Percentiles rank a stretch among this genome's conserved stretches.
These are phyloP conservation scores for Caenorhabditis zanzibari DNA, from an alignment of 2,888 invertebrate species.

Conservation along the genomic window DNA sequence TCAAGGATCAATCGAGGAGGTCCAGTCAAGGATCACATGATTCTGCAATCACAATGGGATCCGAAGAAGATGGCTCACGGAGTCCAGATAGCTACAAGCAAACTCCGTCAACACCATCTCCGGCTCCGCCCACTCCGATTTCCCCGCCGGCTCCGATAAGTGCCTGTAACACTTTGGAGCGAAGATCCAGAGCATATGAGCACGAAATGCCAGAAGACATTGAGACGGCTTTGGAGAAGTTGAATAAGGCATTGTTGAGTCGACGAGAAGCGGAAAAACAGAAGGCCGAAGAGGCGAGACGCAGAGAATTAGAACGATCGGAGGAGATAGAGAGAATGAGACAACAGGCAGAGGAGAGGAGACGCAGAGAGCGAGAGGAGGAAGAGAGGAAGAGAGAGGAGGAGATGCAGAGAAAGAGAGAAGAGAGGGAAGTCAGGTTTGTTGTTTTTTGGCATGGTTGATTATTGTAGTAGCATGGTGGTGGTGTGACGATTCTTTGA, in stretches of 20 bases:
- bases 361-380: constrained; percentile 54
- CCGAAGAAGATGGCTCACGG: constrained; percentile 50
- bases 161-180: constrained; percentile 32
- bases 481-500: constrained; percentile 39
- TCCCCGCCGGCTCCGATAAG: constrained; percentile 4
- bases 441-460: constrained; percentile 38
- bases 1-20: constrained; percentile 58
- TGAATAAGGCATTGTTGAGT: constrained; percentile 56
- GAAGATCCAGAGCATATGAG: constrained; percentile 41
- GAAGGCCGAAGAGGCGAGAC: constrained; percentile 55
- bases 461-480: constrained; percentile 55
- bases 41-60: constrained; percentile 68
- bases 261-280: constrained; percentile 52
- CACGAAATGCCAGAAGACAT: constrained; percentile 70
- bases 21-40: constrained; percentile 66
- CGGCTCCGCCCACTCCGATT: constrained; percentile 27
- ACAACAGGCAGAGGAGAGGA: constrained; percentile 56
- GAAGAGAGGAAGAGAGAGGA: constrained; percentile 49
- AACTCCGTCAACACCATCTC: constrained; percentile 47
- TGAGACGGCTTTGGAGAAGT: constrained; percentile 63
- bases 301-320: constrained; percentile 54
- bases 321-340: constrained; percentile 62
- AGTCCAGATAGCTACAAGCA: constrained; percentile 58
- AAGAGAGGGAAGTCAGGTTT: constrained; percentile 61
- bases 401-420: constrained; percentile 47